These are phyloP conservation scores for Rhodinocichla rosea DNA, from an alignment of 2,113 vertebrate genomes.

Conservation along the genomic window DNA sequence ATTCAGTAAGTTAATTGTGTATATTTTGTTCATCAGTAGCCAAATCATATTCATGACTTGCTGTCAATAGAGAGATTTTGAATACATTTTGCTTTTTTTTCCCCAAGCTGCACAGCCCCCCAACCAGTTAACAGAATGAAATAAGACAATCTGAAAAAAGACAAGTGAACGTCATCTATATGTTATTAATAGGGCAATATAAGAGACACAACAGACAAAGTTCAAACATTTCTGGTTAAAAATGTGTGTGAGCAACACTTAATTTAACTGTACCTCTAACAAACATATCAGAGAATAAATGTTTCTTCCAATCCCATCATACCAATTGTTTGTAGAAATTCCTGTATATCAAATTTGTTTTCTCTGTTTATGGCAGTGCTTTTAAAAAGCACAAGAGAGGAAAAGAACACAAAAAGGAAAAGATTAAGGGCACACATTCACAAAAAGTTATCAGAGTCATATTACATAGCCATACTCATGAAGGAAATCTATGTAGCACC, in stretches of 20 bases:
- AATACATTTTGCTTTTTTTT: background rate
- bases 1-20: background rate
- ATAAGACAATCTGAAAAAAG: background rate
- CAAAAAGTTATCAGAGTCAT: background rate
- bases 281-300: background rate
- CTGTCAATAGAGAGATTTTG: background rate
- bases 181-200: background rate
- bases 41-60: background rate
- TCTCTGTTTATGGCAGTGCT: background rate
- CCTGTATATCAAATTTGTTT: background rate
- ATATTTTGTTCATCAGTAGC: background rate
- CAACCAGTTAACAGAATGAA: background rate
- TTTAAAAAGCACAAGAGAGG: background rate
- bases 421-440: background rate
- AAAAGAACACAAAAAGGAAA: background rate
- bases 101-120: background rate
- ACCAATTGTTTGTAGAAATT: background rate
- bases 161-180: background rate
- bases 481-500: background rate
- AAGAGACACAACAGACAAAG: background rate
- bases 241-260: background rate
- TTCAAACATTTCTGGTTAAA: background rate
- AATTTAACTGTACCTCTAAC: background rate
- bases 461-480: background rate
- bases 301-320: background rate